Conservation (phyloP, 2,797 vertebrate species). For the Sciurus vulgaris region DNA sequence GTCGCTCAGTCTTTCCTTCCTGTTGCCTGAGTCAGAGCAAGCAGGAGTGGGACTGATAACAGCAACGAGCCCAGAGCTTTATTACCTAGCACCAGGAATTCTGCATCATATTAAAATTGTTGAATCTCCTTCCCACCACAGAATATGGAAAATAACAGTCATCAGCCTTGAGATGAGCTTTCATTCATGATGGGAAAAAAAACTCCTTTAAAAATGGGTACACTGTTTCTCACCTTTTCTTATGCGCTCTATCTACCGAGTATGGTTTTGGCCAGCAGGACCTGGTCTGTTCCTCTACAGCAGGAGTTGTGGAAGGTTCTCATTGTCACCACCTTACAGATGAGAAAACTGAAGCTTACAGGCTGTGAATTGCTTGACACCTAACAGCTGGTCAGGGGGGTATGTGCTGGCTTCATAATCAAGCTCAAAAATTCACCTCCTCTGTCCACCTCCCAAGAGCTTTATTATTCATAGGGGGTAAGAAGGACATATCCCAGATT, state of each 20-base stretch:
- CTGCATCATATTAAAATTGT: not conserved
- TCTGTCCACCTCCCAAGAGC: constrained; percentile 13
- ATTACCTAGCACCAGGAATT: not conserved
- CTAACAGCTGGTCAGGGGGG: not conserved
- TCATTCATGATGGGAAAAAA: not conserved
- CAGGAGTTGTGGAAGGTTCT: not conserved
- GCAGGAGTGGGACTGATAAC: constrained; percentile 72
- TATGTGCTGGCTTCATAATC: not conserved
- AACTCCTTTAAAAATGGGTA: not conserved
- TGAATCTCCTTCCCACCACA: not conserved
- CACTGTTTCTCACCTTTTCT: not conserved
- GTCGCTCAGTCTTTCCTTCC: constrained; percentile 89
- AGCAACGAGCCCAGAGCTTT: not conserved
- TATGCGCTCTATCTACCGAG: not conserved
- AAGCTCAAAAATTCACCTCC: not conserved
- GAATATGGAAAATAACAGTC: not conserved
- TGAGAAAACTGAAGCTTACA: not conserved
- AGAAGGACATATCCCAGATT: not conserved
- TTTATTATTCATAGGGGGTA: not conserved
- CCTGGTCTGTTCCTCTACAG: not conserved
- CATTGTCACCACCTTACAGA: not conserved
- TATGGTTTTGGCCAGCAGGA: not conserved
- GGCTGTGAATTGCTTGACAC: not conserved
- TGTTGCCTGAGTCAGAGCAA: constrained; percentile 86
- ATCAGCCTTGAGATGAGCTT: not conserved